Evolutionary conservation across 2,113 vertebrate genomes (phyloP).

Genomic region (Melanotaenia duboulayi): DNA sequence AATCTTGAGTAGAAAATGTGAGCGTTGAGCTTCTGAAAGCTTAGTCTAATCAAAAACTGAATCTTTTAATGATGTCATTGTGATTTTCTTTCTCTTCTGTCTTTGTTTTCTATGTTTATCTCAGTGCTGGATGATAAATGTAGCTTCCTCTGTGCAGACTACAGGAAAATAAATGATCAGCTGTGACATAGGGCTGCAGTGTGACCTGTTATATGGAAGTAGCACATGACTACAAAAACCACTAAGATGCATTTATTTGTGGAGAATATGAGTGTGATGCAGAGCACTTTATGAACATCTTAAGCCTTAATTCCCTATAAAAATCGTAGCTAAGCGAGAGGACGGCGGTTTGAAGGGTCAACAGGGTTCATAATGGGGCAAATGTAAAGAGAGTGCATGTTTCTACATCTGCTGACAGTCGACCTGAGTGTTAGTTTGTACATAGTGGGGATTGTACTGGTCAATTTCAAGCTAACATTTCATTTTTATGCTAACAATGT

Average conservation of each 20-base stretch:
- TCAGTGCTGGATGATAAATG: constrained; percentile 43
- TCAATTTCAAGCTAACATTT: constrained; percentile 59
- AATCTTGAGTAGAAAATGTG: constrained; percentile 56
- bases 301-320: constrained; percentile 76
- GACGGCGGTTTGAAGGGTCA: constrained; percentile 23
- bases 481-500: constrained; percentile 65
- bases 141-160: constrained; percentile 49
- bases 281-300: constrained; percentile 80
- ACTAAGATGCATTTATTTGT: constrained; percentile 25
- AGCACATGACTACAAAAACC: constrained; percentile 51
- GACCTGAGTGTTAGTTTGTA: constrained; percentile 58
- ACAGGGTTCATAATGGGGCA: constrained; percentile 41
- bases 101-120: constrained; percentile 40
- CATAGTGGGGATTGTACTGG: constrained; percentile 62
- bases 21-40: constrained; percentile 50
- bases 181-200: constrained; percentile 34
- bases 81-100: constrained; percentile 15
- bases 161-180: constrained; percentile 32
- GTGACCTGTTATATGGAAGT: constrained; percentile 58
- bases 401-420: constrained; percentile 47
- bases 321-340: constrained; percentile 35
- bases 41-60: constrained; percentile 43
- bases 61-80: constrained; percentile 62
- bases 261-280: constrained; percentile 61
- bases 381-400: constrained; percentile 3